Conservation (phyloP, 2,888 invertebrate species). For the Apotomis betuletana region DNA sequence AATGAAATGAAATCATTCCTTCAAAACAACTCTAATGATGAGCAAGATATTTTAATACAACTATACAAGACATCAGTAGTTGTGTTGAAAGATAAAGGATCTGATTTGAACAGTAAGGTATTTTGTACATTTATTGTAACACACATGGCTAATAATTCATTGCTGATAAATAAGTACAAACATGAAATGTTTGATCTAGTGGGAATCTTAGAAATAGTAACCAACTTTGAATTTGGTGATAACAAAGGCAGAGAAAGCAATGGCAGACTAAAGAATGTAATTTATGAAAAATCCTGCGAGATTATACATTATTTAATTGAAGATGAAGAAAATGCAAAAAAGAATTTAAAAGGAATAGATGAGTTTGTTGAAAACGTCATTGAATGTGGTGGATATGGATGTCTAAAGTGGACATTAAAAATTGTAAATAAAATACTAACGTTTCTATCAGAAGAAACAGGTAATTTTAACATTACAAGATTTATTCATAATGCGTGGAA, state of each 20-base stretch:
- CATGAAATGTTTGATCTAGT: constrained; percentile 60
- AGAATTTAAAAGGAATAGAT: constrained; percentile 52
- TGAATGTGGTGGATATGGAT: constrained; percentile 78
- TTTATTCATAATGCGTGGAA: constrained; percentile 71
- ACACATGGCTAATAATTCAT: constrained; percentile 51
- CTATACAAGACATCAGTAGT: constrained; percentile 59
- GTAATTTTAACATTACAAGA: constrained; percentile 56
- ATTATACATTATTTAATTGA: constrained; percentile 55
- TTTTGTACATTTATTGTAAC: constrained; percentile 59
- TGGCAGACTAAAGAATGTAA: constrained; percentile 65
- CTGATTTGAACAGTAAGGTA: constrained; percentile 58
- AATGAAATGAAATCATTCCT: constrained; percentile 49
- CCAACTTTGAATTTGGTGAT: constrained; percentile 50
- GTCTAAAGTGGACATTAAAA: constrained; percentile 70
- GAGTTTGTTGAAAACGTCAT: constrained; percentile 63
- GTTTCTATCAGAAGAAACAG: constrained; percentile 49
- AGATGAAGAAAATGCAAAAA: constrained; percentile 43
- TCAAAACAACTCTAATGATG: constrained; percentile 43
- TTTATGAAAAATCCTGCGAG: constrained; percentile 69
- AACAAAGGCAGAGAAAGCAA: constrained; percentile 54
- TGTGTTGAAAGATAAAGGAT: constrained; percentile 55
- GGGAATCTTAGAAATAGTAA: constrained; percentile 52
- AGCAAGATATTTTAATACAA: constrained; percentile 54
- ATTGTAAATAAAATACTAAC: constrained; percentile 63
- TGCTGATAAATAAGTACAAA: constrained; percentile 49